Evolutionary conservation across 2,113 vertebrate species (phyloP), one percentile per base, ranked within the genome.

Genomic region (Emydura subglobosa): DNA sequence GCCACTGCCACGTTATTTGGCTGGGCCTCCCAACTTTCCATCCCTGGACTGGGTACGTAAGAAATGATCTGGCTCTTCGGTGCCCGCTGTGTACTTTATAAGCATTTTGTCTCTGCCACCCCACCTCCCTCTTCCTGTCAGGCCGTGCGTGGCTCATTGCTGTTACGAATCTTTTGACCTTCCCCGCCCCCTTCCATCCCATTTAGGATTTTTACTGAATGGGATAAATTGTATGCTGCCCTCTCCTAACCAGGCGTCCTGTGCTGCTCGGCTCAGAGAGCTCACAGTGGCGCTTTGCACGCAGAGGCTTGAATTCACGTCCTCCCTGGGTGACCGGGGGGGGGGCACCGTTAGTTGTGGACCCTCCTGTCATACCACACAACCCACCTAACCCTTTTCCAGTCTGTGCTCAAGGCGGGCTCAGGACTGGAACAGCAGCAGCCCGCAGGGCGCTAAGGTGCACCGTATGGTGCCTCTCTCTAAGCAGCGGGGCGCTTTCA

Each of bases 1-100:
- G 4, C 76, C 78, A 61, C 90, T 47, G 81, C 54, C 27, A 11
- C 4, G 27, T 59, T 59, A 3, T 29, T 12, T 59, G 57, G 27
- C 27, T 59, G 4, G 11, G 57, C 13, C 29, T 61, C 59, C 29
- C 4, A 4, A 8, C 4, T 16, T 0, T 3, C 80, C 72, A 61
- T 25, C 17, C 0, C 1, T 1, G 3, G 47, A 17, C 3, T 0
- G 0, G 86, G 16, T 57, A 89, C 0, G 0, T 27, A 7, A 76
- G 78, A 79, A 81, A 84, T 5, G 0, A 17, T 11, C 61, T 1
- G 5, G 82, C 88, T 95, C 90, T 80, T 87, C 10, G 93, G 83
- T 95, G 87, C 94, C 89, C 3, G 8, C 42, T 49, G 87, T 79
- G 87, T 83, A 65, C 84, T 9, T 2, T 0, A 11, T 1, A 50